Evolutionary conservation across 2,797 vertebrate species (phyloP).

Genomic region (Gallirallus australis): DNA sequence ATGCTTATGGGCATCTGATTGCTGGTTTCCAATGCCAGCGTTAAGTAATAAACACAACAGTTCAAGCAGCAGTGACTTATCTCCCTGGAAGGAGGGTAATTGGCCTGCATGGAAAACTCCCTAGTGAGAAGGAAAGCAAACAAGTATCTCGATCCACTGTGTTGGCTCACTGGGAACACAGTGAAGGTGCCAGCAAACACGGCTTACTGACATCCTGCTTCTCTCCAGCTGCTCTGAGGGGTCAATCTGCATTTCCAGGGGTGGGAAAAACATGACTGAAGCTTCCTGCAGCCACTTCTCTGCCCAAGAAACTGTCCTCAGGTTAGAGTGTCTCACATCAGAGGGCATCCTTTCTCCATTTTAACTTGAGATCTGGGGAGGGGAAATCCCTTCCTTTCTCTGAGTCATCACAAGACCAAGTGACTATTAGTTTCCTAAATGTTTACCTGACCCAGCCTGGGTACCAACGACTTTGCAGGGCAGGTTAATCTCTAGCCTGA

Average conservation of each 20-base stretch:
- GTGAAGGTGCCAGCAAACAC: not conserved
- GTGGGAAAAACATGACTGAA: not conserved
- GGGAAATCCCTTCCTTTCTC: not conserved
- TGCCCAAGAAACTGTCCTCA: not conserved
- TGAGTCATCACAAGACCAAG: not conserved
- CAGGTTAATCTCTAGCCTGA: not conserved
- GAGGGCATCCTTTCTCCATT: not conserved
- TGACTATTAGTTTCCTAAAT: not conserved
- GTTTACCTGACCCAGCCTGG: not conserved
- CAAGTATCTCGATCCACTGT: not conserved
- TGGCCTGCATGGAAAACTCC: not conserved
- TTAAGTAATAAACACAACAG: not conserved
- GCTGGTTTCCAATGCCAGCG: not conserved
- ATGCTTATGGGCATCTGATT: not conserved
- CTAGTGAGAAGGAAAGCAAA: not conserved
- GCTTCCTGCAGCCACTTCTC: not conserved
- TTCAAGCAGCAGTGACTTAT: not conserved
- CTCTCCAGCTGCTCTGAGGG: not conserved
- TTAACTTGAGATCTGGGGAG: not conserved
- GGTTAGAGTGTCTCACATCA: not conserved
- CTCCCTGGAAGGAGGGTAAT: not conserved
- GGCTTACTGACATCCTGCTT: not conserved
- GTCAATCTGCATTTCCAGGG: not conserved
- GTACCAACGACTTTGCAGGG: not conserved
- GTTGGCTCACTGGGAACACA: not conserved